Evolutionary conservation across 2,113 vertebrate genomes (phyloP).

Genomic region (Labrus mixtus): DNA sequence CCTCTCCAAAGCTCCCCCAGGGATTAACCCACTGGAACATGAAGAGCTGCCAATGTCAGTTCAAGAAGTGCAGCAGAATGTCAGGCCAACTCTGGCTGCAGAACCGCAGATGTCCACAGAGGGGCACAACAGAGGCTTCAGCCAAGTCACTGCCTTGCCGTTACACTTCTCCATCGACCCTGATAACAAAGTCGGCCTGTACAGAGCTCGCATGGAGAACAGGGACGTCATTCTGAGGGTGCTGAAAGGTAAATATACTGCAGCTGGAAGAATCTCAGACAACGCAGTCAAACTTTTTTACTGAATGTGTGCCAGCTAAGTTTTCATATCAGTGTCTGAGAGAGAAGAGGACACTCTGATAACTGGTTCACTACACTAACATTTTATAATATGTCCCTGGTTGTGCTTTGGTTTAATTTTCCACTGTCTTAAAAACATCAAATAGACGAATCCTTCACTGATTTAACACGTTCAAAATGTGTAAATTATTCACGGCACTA

Average conservation of each 20-base stretch:
- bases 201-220: slow-evolving; percentile 73
- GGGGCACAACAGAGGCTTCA: slow-evolving; percentile 61
- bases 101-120: slow-evolving; percentile 41
- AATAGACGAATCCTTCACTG: too few species aligned
- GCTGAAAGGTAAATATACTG: slow-evolving; percentile 73
- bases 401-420: too few species aligned
- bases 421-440: too few species aligned
- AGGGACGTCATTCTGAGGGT: slow-evolving; percentile 73
- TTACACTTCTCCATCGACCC: slow-evolving; percentile 47
- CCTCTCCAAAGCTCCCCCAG: slow-evolving; percentile 73
- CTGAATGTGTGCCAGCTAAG: neutral
- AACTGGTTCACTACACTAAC: too few species aligned
- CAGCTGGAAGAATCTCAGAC: neutral
- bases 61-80: slow-evolving; percentile 26
- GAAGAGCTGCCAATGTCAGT: slow-evolving; percentile 77
- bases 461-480: neutral
- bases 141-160: slow-evolving; percentile 64
- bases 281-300: neutral
- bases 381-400: too few species aligned
- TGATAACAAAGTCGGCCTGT: slow-evolving; percentile 48
- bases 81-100: slow-evolving; percentile 18
- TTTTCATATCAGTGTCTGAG: too few species aligned
- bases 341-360: too few species aligned
- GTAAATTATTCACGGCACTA: too few species aligned
- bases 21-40: slow-evolving; percentile 81